phyloP scores from a whole-genome alignment of 1,140 invertebrate genomes.

The Antheraea mylitta region DNA sequence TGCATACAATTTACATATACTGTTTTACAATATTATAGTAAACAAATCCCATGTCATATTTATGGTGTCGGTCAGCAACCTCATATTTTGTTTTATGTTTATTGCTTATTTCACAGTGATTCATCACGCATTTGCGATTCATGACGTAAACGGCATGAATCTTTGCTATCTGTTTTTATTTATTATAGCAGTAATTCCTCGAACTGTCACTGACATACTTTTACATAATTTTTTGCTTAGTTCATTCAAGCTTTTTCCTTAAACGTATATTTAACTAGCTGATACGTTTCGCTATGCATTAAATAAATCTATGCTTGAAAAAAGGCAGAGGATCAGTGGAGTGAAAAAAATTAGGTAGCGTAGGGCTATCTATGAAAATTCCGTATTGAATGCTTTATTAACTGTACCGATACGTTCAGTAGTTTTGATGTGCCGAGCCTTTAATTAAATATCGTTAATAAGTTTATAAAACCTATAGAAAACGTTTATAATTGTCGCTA shows the following conservation, averaged over 20 bases:
- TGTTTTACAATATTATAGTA: not conserved
- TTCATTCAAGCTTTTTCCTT: constrained; percentile 7
- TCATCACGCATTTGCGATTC: constrained; percentile 26
- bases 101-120: constrained; percentile 22
- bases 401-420: no score
- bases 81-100: constrained; percentile 18
- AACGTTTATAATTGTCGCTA: no score
- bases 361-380: no score
- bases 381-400: no score
- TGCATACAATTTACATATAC: no score
- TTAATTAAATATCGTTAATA: no score
- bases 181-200: constrained; percentile 15
- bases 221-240: constrained; percentile 15
- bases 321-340: no score
- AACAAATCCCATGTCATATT: constrained; percentile 2
- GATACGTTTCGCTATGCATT: no score
- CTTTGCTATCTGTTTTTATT: constrained; percentile 16
- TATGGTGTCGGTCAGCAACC: constrained; percentile 20
- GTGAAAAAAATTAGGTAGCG: no score
- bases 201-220: constrained; percentile 12
- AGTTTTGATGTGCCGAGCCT: no score
- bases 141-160: constrained; percentile 17
- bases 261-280: not conserved
- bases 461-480: no score
- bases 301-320: no score